Conservation (phyloP, 64 coral and sea anemone genomes). For the Montipora foliosa region DNA sequence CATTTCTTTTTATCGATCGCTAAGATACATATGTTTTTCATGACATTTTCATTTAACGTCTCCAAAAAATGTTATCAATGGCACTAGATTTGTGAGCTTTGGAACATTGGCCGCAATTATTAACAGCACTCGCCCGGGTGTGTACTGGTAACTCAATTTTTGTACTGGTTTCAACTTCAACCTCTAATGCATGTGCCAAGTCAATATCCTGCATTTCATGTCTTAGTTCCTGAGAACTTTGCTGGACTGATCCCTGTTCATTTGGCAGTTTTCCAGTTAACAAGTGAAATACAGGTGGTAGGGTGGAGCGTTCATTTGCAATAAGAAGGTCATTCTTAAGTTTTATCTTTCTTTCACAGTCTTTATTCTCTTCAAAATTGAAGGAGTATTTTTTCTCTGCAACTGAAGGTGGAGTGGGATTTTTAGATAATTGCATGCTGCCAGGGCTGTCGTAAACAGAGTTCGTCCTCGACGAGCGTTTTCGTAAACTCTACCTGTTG, state of each 20-base stretch:
- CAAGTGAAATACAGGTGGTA: conserved; percentile 45
- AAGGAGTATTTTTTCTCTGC: too few relatives aligned
- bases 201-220: conserved; percentile 37
- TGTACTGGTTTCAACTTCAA: conserved; percentile 41
- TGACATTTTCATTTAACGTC: too few relatives aligned
- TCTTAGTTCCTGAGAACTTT: conserved; percentile 32
- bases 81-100: conserved; percentile 50
- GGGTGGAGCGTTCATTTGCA: not conserved
- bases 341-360: too few relatives aligned
- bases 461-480: too few relatives aligned
- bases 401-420: too few relatives aligned
- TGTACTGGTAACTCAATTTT: conserved; percentile 23
- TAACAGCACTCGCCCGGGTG: conserved; percentile 18
- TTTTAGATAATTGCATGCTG: too few relatives aligned
- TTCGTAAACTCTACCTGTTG: too few relatives aligned
- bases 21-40: too few relatives aligned
- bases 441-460: too few relatives aligned
- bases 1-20: too few relatives aligned
- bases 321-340: not conserved
- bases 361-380: too few relatives aligned
- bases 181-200: conserved; percentile 28
- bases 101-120: conserved; percentile 23
- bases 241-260: conserved; percentile 25
- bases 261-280: conserved; percentile 33
- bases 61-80: conserved; percentile 11